These are phyloP conservation scores for Meteorus sp. DNA, from an alignment of 1,140 invertebrate species.

Conservation along the genomic window DNA sequence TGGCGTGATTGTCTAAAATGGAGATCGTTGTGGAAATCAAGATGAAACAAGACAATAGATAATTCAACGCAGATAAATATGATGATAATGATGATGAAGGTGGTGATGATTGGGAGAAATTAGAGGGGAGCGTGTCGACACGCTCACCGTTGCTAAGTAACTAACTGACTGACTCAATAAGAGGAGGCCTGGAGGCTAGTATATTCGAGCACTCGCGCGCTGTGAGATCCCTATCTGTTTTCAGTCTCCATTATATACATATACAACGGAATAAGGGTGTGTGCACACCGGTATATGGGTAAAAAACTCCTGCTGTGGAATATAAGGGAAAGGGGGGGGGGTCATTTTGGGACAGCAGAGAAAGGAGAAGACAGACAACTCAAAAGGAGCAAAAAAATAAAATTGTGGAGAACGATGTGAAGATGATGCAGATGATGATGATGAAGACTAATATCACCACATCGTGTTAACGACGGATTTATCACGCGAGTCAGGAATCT, in stretches of 20 bases:
- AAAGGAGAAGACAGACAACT: no score
- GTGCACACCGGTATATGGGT: conserved; percentile 36
- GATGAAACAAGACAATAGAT: neutral
- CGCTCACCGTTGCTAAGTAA: conserved; percentile 48
- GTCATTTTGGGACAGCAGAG: neutral
- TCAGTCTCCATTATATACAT: no score
- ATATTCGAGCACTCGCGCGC: conserved; percentile 32
- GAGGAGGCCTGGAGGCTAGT: conserved; percentile 41
- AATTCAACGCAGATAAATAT: conserved; percentile 2
- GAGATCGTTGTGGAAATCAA: neutral
- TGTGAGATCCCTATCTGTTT: conserved; percentile 44
- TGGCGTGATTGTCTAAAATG: no score
- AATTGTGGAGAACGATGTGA: no score
- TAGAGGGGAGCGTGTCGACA: conserved; percentile 36
- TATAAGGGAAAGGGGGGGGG: no score
- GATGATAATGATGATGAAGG: neutral
- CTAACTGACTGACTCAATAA: conserved; percentile 57
- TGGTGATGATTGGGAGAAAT: conserved; percentile 1
- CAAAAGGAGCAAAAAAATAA: neutral
- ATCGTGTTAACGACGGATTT: no score
- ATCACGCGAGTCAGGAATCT: no score
- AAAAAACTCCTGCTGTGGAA: conserved; percentile 3
- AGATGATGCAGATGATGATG: no score
- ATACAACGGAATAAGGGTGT: conserved; percentile 42
- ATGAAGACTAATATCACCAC: no score